Conservation (phyloP, 2,113 vertebrate genomes). For the Osmerus mordax region DNA sequence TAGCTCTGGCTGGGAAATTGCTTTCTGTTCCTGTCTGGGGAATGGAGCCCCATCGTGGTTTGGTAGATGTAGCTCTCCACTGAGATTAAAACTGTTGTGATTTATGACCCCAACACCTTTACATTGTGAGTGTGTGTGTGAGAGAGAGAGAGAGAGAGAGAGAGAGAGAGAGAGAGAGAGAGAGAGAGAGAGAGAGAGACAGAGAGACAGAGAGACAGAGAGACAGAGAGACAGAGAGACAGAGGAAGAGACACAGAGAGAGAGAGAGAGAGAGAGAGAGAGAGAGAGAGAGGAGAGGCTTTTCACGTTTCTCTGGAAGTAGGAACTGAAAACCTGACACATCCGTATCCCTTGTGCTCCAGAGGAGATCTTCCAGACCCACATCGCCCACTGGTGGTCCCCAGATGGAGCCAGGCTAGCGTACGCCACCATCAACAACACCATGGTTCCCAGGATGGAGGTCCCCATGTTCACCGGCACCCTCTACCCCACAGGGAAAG, state of each 20-base stretch:
- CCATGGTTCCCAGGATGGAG: constrained; percentile 90
- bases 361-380: constrained; percentile 94
- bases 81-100: constrained; percentile 47
- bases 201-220: background rate
- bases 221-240: no score
- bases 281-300: background rate
- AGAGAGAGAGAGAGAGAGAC: background rate
- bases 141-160: background rate
- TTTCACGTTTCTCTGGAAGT: background rate
- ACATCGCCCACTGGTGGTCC: constrained; percentile 97
- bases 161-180: background rate
- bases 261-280: background rate
- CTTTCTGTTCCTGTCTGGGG: constrained; percentile 36
- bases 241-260: no score
- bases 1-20: constrained; percentile 31
- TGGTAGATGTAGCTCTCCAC: constrained; percentile 16
- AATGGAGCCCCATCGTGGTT: constrained; percentile 20
- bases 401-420: constrained; percentile 90
- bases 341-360: constrained; percentile 14
- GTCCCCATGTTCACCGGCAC: constrained; percentile 85
- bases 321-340: background rate
- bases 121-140: constrained; percentile 3
- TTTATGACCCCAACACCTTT: constrained; percentile 43
- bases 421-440: constrained; percentile 93
- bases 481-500: constrained; percentile 82